phyloP scores from a whole-genome alignment of 2,113 vertebrate genomes.

The Danio rerio region DNA sequence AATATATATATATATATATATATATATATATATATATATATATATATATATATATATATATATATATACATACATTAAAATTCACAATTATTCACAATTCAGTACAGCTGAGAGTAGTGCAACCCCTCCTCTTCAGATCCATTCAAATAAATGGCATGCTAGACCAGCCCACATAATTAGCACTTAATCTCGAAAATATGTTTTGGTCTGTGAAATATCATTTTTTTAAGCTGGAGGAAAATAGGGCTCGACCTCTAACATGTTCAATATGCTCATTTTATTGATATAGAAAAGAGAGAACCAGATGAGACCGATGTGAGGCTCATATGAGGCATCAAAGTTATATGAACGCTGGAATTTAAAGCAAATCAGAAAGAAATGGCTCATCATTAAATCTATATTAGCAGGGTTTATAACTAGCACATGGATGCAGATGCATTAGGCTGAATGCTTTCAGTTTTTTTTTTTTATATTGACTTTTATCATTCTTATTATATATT shows the following conservation, averaged over 20 bases:
- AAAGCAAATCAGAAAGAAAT: background rate
- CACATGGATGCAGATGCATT: background rate
- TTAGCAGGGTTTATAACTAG: slow-evolving; percentile 5
- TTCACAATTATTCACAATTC: too few relatives aligned
- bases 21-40: too few relatives aligned
- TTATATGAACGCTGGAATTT: slow-evolving; percentile 4
- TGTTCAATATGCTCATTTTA: slow-evolving; percentile 79
- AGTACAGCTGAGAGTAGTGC: too few relatives aligned
- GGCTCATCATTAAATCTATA: slow-evolving; percentile 5
- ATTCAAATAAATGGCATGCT: slow-evolving; percentile 70
- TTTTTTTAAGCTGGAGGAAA: slow-evolving; percentile 77
- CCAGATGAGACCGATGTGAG: background rate
- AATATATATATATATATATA: too few relatives aligned
- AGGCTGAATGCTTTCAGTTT: background rate
- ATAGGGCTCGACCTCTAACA: slow-evolving; percentile 73
- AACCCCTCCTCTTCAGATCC: too few relatives aligned
- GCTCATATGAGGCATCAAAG: slow-evolving; percentile 19
- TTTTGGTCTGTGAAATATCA: slow-evolving; percentile 74
- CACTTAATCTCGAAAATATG: slow-evolving; percentile 78
- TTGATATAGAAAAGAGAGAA: slow-evolving; percentile 60
- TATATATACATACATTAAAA: too few relatives aligned
- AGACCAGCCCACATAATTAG: slow-evolving; percentile 79
- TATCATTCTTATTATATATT: background rate
- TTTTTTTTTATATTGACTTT: slow-evolving; percentile 1
- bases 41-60: too few relatives aligned